Conservation (phyloP, 2,888 invertebrate genomes). For the Arenicola marina region DNA sequence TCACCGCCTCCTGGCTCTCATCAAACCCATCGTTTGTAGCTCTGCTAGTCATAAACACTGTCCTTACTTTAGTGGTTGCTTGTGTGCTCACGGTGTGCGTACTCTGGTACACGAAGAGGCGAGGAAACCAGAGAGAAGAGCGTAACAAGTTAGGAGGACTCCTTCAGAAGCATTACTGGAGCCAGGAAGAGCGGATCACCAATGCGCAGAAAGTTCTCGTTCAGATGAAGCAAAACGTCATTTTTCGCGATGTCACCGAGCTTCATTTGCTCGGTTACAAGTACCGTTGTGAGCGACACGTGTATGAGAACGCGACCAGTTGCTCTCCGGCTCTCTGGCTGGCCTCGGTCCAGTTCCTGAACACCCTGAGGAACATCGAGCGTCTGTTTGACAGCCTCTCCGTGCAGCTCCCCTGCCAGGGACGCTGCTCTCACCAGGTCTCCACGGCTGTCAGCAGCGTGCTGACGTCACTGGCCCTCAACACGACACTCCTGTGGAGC, state of each 20-base stretch:
- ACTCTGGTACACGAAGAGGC: conserved; percentile 16
- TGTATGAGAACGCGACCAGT: conserved; percentile 7
- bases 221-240: conserved; percentile 22
- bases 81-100: conserved; percentile 18
- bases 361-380: conserved; percentile 29
- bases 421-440: conserved; percentile 24
- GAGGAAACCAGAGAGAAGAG: conserved; percentile 23
- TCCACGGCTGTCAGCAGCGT: conserved; percentile 22
- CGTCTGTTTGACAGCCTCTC: conserved; percentile 33
- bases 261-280: conserved; percentile 30
- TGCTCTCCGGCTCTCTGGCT: conserved; percentile 4
- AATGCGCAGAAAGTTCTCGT: conserved; percentile 19
- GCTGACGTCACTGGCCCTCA: conserved; percentile 21
- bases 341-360: conserved; percentile 5
- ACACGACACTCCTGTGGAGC: conserved; percentile 30
- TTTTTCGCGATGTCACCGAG: conserved; percentile 34
- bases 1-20: no score
- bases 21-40: conserved; percentile 10
- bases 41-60: conserved; percentile 18
- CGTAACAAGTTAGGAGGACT: conserved; percentile 32
- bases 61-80: conserved; percentile 18
- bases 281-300: conserved; percentile 26
- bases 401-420: conserved; percentile 31
- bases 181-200: conserved; percentile 30
- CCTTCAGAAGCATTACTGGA: conserved; percentile 30